phyloP scores from a whole-genome alignment of 2,113 vertebrate genomes.

The Pyrgilauda ruficollis region DNA sequence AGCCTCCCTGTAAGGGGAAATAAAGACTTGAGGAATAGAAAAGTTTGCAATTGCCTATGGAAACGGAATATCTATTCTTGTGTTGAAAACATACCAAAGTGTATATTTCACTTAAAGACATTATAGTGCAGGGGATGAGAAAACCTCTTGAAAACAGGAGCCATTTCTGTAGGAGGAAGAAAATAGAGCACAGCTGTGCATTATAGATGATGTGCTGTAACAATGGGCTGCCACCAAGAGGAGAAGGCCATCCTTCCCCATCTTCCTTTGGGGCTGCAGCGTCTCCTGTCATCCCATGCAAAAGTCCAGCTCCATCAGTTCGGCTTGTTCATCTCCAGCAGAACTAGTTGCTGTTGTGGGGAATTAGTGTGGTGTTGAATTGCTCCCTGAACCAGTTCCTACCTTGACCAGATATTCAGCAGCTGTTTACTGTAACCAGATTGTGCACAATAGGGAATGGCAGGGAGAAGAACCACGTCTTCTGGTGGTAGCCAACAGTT shows the following conservation, averaged over 20 bases:
- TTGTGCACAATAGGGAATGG: fast-evolving
- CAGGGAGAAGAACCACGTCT: neutral
- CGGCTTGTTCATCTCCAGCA: neutral
- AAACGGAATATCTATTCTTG: neutral
- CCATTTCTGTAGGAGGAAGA: neutral
- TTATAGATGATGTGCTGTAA: neutral
- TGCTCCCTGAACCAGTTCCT: neutral
- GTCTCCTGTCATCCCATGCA: neutral
- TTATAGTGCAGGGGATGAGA: neutral
- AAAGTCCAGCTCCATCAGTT: neutral
- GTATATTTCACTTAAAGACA: neutral
- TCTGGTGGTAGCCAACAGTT: neutral
- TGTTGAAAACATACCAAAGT: neutral
- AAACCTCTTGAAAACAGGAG: neutral
- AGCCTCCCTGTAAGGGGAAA: neutral
- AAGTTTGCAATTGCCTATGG: neutral
- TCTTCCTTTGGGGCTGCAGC: neutral
- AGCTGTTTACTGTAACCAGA: neutral
- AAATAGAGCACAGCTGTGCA: neutral
- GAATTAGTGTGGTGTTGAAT: neutral
- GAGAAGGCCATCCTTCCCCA: neutral
- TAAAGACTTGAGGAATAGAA: neutral
- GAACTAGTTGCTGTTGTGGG: neutral
- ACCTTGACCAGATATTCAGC: neutral
- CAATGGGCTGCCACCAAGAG: neutral